These are phyloP conservation scores for Anhinga rufa DNA, from an alignment of 2,113 vertebrate species.

Conservation along the genomic window DNA sequence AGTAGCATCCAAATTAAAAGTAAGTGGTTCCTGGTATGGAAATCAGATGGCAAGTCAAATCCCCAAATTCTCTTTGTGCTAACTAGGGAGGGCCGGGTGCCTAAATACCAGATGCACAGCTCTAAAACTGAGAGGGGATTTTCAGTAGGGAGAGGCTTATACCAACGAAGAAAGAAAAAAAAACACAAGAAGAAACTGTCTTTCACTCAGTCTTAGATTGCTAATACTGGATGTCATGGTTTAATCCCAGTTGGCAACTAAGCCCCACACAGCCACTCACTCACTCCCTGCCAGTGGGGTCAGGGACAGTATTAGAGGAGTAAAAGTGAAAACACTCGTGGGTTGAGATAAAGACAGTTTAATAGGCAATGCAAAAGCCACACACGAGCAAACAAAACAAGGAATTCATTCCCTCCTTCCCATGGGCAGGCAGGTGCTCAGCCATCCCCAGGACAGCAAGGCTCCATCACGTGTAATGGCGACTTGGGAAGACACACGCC, in stretches of 20 bases:
- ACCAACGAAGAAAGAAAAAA: not conserved
- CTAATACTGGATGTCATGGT: not conserved
- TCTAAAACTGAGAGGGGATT: not conserved
- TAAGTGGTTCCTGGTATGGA: not conserved
- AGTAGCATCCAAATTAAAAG: not conserved
- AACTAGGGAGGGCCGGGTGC: not conserved
- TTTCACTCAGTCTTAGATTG: not conserved
- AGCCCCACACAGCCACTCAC: not conserved
- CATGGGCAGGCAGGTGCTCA: not conserved
- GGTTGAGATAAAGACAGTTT: not conserved
- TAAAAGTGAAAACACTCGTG: no score
- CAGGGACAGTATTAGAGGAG: no score
- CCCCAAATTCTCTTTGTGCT: not conserved
- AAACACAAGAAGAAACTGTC: not conserved
- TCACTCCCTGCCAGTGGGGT: no score
- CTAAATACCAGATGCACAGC: not conserved
- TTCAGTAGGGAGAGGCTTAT: not conserved
- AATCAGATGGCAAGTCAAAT: not conserved
- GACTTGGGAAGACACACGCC: not conserved
- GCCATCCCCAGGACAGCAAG: not conserved
- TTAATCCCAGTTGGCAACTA: not conserved
- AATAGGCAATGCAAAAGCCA: not conserved
- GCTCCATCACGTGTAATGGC: not conserved
- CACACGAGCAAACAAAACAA: not conserved
- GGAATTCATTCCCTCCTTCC: not conserved